Percentiles rank a stretch among this genome's conserved stretches.
phyloP scores from a whole-genome alignment of 2,797 vertebrate species.

The Malurus leucopterus region DNA sequence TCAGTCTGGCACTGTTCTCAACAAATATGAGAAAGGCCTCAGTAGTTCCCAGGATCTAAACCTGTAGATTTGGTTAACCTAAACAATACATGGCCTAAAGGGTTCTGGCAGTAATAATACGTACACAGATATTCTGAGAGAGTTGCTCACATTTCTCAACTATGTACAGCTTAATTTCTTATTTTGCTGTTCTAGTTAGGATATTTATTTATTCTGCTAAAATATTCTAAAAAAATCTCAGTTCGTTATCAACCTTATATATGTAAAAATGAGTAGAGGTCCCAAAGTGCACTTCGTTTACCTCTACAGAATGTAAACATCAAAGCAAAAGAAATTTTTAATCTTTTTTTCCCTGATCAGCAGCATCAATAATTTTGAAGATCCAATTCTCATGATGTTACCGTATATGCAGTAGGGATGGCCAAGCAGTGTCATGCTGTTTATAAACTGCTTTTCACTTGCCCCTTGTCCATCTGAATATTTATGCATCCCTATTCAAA shows the following conservation, averaged over 20 bases:
- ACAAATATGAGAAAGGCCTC: neutral
- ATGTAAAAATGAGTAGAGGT: neutral
- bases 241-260: neutral
- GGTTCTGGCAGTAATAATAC: neutral
- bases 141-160: neutral
- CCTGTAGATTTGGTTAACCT: neutral
- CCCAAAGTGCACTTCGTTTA: neutral
- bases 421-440: neutral
- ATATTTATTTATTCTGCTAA: neutral
- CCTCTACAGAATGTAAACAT: neutral
- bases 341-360: neutral
- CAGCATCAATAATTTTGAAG: neutral
- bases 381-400: neutral
- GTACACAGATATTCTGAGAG: neutral
- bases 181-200: neutral
- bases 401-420: neutral
- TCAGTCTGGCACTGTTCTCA: neutral
- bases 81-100: neutral
- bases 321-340: neutral
- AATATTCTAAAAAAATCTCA: neutral
- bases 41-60: neutral
- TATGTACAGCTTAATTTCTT: neutral
- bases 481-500: neutral
- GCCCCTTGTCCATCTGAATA: neutral
- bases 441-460: neutral